Base-by-base conservation (phyloP, 1,140 invertebrate genomes). In the Aphidius gifuensis region DNA sequence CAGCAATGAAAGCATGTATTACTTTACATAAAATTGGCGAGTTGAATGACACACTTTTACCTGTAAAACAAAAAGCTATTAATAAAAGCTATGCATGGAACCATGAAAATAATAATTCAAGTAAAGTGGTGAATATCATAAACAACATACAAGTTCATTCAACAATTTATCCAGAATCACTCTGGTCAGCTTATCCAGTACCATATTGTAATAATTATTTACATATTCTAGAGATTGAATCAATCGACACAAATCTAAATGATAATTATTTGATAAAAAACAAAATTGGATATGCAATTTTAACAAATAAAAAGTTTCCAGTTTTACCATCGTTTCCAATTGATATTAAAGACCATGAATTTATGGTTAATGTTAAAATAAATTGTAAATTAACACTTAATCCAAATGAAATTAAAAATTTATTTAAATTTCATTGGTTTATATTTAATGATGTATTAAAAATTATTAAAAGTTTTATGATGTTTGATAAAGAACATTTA, bases 321-420 rank as follows among this genome's bases (percentile, higher is more conserved):
- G 42, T 89, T 86, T 76, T 91, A 32, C 88, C 88, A 57, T 75
- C 83, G 49, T 98, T 98, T 83, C 91, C 95, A 0, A 85, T 97
- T 58, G 98, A 90, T 73, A 87, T 93, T 49, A 85, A 89, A 21
- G 87, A 90, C 23, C 1, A 87, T 93, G 76, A 32, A 32, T 3
- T 83, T 97, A 3, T 80, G 82, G 87, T 93, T 11, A 69, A 80
- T n/a, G 64, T 95, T 7, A 74, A 74, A 68, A 64, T 82, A 39
- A 83, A 90, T 71, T 65, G 82, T 32, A 74, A 71, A 9, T 60
- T 91, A 4, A 56, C 39, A 1, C 71, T 94, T 6, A 80, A 73
- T 5, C 8, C 74, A 1, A 67, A 80, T 6, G 68, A 89, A 69
- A 84, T 91, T 11, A 66, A 80, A 46, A 62, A 80, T 6, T 73